Evolutionary conservation across 1,140 invertebrate species (phyloP).

Genomic region (Popillia japonica): DNA sequence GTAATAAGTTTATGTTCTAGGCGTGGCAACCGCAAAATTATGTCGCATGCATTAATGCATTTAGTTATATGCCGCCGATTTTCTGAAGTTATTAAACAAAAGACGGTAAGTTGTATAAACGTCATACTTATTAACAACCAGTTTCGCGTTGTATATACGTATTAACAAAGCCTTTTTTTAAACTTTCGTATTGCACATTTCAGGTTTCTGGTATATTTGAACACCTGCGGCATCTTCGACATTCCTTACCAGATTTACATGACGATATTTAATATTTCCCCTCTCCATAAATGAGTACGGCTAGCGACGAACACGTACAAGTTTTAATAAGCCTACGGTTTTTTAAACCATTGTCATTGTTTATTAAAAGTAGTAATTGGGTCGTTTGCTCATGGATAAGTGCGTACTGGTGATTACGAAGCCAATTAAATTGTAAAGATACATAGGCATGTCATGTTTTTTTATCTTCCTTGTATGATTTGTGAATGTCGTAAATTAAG

Average conservation of each 20-base stretch:
- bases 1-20: too few species aligned
- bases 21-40: too few species aligned
- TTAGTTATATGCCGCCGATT: too few species aligned
- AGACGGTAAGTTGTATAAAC: not conserved
- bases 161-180: conserved; percentile 15
- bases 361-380: conserved; percentile 30
- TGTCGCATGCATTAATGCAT: too few species aligned
- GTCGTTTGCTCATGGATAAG: conserved; percentile 4
- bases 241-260: conserved; percentile 21
- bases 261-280: conserved; percentile 24
- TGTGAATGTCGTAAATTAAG: conserved; percentile 19
- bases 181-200: conserved; percentile 30
- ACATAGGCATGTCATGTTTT: not conserved
- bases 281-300: conserved; percentile 1
- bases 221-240: conserved; percentile 28
- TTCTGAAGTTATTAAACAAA: not conserved
- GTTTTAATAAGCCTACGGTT: conserved; percentile 24
- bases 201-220: conserved; percentile 30
- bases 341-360: conserved; percentile 27
- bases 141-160: not conserved
- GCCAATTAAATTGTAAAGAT: conserved; percentile 23
- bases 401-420: conserved; percentile 15
- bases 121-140: not conserved
- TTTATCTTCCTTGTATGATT: not conserved
- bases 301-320: not conserved